A percentile compares a stretch with the other conserved stretches of the same genome.
phyloP scores from a whole-genome alignment of 2,888 invertebrate species.

The Glyphotaelius pellucidus region DNA sequence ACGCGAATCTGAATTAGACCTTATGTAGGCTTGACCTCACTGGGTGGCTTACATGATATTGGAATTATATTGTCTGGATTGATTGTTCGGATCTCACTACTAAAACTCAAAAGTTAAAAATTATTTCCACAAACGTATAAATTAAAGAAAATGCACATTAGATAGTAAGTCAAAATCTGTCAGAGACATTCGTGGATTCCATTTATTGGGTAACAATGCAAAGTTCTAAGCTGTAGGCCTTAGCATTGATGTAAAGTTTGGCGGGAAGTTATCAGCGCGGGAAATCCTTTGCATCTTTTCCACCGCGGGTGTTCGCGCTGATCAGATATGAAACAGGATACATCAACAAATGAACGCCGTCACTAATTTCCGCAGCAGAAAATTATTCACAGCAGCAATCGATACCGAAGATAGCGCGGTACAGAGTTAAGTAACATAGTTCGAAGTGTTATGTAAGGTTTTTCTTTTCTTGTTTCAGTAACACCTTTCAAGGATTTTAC shows the following conservation, averaged over 20 bases:
- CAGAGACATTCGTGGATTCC: neutral
- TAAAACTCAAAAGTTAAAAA: neutral
- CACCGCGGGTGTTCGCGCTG: neutral
- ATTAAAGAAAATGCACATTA: neutral
- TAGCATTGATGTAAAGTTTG: neutral
- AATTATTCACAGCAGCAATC: constrained; percentile 1
- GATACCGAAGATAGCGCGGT: neutral
- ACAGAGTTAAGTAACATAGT: neutral
- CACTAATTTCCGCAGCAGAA: constrained; percentile 5
- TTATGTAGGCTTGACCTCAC: neutral
- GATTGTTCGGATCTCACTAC: no score
- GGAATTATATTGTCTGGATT: neutral
- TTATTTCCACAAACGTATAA: neutral
- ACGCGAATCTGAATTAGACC: no score
- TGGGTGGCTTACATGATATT: neutral
- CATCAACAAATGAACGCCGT: neutral
- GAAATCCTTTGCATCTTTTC: neutral
- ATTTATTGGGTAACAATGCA: neutral
- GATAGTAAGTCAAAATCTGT: neutral
- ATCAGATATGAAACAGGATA: constrained; percentile 14
- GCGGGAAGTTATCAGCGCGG: neutral
- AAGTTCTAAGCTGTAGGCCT: neutral
- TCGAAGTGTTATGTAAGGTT: neutral
- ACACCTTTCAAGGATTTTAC: no score
- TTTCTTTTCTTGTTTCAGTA: neutral